Evolutionary conservation across 1,140 invertebrate genomes (phyloP).

Genomic region (Anoplophora glabripennis): DNA sequence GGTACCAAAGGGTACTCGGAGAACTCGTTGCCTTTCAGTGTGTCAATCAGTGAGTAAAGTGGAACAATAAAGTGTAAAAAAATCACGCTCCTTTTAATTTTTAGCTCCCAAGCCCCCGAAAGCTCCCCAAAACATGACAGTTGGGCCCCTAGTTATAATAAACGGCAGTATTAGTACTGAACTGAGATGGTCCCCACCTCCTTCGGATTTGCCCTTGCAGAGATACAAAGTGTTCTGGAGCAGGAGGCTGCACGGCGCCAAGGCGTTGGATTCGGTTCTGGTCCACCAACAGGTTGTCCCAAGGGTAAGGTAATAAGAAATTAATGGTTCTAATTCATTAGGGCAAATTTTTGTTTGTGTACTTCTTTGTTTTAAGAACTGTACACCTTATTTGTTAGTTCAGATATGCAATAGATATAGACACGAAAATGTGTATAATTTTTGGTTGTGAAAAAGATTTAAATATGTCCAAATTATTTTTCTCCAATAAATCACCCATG

Average conservation of each 20-base stretch:
- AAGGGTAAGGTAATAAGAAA: slow-evolving; percentile 50
- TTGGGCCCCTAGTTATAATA: slow-evolving; percentile 52
- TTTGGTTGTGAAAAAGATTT: too few species aligned
- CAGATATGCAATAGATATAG: too few species aligned
- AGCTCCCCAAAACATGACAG: slow-evolving; percentile 60
- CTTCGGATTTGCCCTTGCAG: slow-evolving; percentile 62
- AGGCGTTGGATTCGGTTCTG: slow-evolving; percentile 57
- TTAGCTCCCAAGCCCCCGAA: slow-evolving; percentile 63
- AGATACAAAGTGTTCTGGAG: slow-evolving; percentile 64
- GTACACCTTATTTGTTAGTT: too few species aligned
- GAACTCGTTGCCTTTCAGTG: slow-evolving; percentile 60
- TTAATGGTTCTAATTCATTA: background rate
- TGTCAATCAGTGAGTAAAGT: slow-evolving; percentile 51
- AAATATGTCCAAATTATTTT: too few species aligned
- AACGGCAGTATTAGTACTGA: slow-evolving; percentile 56
- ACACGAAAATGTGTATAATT: too few species aligned
- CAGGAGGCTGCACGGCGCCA: slow-evolving; percentile 54
- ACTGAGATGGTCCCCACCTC: slow-evolving; percentile 62
- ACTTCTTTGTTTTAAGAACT: too few species aligned
- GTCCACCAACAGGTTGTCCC: slow-evolving; percentile 59
- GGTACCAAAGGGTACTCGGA: slow-evolving; percentile 68
- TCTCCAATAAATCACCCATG: too few species aligned
- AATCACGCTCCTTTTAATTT: slow-evolving; percentile 23
- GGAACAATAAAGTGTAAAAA: slow-evolving; percentile 5
- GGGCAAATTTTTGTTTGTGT: too few species aligned